A percentile compares a stretch with the other conserved stretches of the same genome.
Evolutionary conservation across 2,113 vertebrate species (phyloP).

Genomic region (Chinchilla lanigera): DNA sequence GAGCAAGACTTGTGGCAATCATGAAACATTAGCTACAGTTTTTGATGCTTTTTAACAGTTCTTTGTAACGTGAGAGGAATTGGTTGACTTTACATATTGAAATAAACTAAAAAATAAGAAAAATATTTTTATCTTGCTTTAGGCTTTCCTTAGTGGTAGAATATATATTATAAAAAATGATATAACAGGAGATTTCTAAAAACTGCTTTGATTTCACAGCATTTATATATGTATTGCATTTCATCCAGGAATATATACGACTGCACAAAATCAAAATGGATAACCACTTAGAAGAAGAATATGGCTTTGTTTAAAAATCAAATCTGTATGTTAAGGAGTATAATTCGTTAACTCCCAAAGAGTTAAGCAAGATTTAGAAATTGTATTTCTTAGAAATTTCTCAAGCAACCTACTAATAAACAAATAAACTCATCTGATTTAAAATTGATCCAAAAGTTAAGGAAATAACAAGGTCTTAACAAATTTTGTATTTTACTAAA

Average conservation of each 20-base stretch:
- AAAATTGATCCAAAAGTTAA: slow-evolving; percentile 19
- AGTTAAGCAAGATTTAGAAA: slow-evolving; percentile 21
- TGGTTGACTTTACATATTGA: slow-evolving; percentile 18
- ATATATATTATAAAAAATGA: background rate
- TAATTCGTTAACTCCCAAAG: background rate
- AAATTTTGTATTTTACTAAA: background rate
- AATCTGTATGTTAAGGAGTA: slow-evolving; percentile 17
- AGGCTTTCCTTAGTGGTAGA: slow-evolving; percentile 5
- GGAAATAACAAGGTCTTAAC: background rate
- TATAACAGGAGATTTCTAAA: background rate
- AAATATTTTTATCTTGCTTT: background rate
- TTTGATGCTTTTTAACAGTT: background rate
- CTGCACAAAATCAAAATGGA: background rate
- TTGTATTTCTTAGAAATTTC: slow-evolving; percentile 15
- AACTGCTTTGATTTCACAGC: background rate
- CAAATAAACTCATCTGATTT: background rate
- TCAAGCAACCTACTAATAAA: background rate
- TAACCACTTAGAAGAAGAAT: slow-evolving; percentile 35
- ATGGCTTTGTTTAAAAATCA: slow-evolving; percentile 40
- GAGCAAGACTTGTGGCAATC: slow-evolving; percentile 30
- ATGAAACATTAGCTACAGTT: background rate
- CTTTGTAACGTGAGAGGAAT: background rate
- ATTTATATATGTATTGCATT: background rate
- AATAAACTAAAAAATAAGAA: slow-evolving; percentile 55
- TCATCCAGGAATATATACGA: background rate